Conservation (phyloP, 2,113 vertebrate species). For the Pterophyllum scalare region DNA sequence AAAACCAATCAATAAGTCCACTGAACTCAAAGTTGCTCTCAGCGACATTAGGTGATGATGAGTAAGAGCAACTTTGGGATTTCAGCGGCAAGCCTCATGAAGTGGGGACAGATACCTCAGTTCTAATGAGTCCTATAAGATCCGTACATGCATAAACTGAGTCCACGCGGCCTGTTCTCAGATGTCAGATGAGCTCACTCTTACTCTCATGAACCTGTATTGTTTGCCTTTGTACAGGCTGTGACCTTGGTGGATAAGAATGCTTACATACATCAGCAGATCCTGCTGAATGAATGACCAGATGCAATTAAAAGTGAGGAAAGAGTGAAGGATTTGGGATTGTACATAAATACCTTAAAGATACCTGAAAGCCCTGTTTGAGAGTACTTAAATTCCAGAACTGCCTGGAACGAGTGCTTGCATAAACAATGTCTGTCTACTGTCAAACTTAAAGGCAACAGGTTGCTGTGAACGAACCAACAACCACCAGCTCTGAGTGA, state of each 20-base stretch:
- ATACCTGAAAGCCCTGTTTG: neutral
- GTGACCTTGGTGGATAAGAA: neutral
- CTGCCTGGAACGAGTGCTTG: neutral
- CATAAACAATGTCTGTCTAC: constrained; percentile 7
- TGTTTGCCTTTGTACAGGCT: neutral
- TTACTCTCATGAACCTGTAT: constrained; percentile 40
- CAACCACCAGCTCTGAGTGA: neutral
- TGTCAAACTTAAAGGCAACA: constrained; percentile 22
- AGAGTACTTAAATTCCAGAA: neutral
- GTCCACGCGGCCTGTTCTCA: neutral
- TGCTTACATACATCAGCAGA: neutral
- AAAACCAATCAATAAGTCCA: neutral
- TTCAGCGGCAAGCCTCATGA: constrained; percentile 3
- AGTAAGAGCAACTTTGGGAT: neutral
- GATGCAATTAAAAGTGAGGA: constrained; percentile 16
- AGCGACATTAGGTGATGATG: constrained; percentile 16
- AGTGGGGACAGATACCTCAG: constrained; percentile 12
- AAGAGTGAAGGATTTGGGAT: neutral
- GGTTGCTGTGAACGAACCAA: neutral
- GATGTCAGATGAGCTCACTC: neutral
- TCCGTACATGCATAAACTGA: constrained; percentile 25
- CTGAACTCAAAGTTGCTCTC: neutral
- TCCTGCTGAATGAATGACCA: neutral
- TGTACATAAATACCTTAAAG: neutral
- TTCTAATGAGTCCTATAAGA: constrained; percentile 51